Conservation (phyloP, 2,113 vertebrate genomes). For the Anoplopoma fimbria region DNA sequence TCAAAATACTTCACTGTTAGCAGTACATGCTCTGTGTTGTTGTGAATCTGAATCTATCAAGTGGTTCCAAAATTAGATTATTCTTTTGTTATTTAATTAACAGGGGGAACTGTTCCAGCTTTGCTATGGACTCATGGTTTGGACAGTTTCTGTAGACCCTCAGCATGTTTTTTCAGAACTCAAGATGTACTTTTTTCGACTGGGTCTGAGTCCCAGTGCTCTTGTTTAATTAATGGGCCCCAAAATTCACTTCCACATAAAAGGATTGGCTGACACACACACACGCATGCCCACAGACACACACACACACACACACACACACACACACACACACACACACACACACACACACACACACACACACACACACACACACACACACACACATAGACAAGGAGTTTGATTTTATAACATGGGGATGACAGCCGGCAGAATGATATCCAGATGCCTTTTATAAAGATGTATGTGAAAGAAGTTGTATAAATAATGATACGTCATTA, state of each 20-base stretch:
- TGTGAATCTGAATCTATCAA: background rate
- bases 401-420: background rate
- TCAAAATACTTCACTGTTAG: background rate
- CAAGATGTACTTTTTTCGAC: background rate
- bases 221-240: background rate
- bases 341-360: too few species aligned
- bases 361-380: background rate
- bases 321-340: too few species aligned
- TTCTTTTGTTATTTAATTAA: background rate
- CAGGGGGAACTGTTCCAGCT: background rate
- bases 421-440: background rate
- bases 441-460: background rate
- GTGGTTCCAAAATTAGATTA: background rate
- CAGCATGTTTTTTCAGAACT: background rate
- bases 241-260: background rate
- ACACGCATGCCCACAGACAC: background rate
- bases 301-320: too few species aligned
- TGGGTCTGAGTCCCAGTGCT: background rate
- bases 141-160: background rate
- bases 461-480: background rate
- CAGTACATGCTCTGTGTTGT: background rate
- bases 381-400: background rate
- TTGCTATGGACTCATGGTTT: background rate
- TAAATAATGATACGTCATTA: background rate
- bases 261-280: background rate